A percentile compares a stretch with the other conserved stretches of the same genome.
Evolutionary conservation across 2,888 invertebrate genomes (phyloP).

Genomic region (Ochropleura leucogaster): DNA sequence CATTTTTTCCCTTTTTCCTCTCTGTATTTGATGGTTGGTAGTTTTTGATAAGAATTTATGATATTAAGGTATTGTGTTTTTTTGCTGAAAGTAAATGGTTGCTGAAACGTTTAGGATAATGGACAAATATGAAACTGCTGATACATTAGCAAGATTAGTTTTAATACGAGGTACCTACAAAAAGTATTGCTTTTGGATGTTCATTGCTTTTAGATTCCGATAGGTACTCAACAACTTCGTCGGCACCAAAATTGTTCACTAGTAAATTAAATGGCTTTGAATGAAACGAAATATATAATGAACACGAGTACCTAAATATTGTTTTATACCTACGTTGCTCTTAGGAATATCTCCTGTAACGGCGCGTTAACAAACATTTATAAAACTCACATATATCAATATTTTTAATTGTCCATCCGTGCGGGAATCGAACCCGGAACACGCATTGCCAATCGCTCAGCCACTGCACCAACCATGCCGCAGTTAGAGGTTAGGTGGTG

Average conservation of each 20-base stretch:
- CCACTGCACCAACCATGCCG: no score
- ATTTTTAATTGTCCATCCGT: no score
- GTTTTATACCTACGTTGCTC: no score
- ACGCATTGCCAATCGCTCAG: no score
- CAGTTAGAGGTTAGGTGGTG: background rate
- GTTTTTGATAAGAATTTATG: slow-evolving; percentile 61
- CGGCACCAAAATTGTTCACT: accelerated
- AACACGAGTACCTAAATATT: background rate
- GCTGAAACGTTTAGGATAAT: slow-evolving; percentile 8
- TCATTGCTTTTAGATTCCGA: background rate
- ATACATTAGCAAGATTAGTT: slow-evolving; percentile 20
- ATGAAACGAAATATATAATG: background rate
- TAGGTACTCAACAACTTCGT: no score
- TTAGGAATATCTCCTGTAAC: no score
- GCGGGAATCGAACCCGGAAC: no score
- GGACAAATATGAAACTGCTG: background rate
- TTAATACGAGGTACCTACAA: background rate
- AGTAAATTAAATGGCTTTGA: background rate
- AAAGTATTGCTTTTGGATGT: background rate
- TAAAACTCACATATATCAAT: no score
- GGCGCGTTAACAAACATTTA: no score
- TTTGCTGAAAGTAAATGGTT: slow-evolving; percentile 16
- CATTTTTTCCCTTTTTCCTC: slow-evolving; percentile 37
- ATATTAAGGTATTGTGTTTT: slow-evolving; percentile 36
- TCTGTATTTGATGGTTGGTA: slow-evolving; percentile 44